Conservation (phyloP, 2,113 vertebrate species). For the Hemichromis elongatus region DNA sequence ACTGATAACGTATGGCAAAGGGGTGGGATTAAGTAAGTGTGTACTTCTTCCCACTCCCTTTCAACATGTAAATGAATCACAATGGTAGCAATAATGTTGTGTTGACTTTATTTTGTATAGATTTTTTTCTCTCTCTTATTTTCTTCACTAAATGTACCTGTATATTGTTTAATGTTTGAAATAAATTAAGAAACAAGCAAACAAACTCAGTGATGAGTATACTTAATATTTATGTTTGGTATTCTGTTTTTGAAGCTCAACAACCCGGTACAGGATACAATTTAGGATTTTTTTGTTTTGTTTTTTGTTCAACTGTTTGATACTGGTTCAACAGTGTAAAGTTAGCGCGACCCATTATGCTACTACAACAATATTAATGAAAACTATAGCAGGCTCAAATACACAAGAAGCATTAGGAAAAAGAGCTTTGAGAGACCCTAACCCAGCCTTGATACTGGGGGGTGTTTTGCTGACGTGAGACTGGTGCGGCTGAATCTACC, state of each 20-base stretch:
- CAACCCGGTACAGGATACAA: background rate
- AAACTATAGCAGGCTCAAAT: background rate
- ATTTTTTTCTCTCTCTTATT: too few species aligned
- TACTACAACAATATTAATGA: background rate
- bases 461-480: background rate
- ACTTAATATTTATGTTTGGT: background rate
- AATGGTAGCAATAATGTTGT: too few species aligned
- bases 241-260: background rate
- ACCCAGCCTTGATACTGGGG: background rate
- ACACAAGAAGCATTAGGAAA: background rate
- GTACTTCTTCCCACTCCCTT: too few species aligned
- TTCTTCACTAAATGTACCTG: too few species aligned
- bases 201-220: too few species aligned
- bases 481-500: constrained; percentile 66
- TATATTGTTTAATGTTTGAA: too few species aligned
- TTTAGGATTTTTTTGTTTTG: background rate
- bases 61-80: too few species aligned
- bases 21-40: too few species aligned
- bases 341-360: background rate
- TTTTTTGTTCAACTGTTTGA: background rate
- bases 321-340: background rate
- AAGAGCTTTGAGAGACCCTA: background rate
- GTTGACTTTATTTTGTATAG: too few species aligned
- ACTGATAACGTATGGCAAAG: too few species aligned
- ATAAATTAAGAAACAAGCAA: too few species aligned